Evolutionary conservation across 2,888 invertebrate genomes (phyloP).

Genomic region (Anorthoa munda): DNA sequence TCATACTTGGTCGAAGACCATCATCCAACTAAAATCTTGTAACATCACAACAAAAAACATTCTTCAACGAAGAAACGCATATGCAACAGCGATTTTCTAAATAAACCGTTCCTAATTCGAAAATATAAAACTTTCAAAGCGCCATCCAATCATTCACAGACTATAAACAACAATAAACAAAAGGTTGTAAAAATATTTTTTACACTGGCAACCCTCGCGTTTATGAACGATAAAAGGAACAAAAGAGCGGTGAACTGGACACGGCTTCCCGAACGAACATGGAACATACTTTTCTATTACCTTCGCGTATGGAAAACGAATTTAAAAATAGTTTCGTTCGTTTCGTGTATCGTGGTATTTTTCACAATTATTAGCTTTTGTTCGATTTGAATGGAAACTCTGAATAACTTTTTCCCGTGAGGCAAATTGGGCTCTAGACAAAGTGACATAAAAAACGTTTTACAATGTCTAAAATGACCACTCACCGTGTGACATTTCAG

Average conservation of each 20-base stretch:
- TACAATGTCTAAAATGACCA: no score
- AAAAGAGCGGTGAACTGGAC: conserved; percentile 65
- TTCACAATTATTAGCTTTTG: not conserved
- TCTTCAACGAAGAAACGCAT: conserved; percentile 14
- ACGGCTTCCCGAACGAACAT: conserved; percentile 65
- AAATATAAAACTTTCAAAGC: conserved; percentile 49
- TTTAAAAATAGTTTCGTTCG: conserved; percentile 36
- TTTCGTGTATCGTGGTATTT: conserved; percentile 16
- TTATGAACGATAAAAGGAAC: conserved; percentile 67
- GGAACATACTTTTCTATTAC: conserved; percentile 69
- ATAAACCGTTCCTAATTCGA: conserved; percentile 45
- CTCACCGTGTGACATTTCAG: no score
- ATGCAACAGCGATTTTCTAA: conserved; percentile 32
- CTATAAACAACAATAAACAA: conserved; percentile 64
- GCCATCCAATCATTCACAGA: conserved; percentile 57
- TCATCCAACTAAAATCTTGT: not conserved
- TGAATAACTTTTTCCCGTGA: not conserved
- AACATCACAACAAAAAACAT: not conserved
- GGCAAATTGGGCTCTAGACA: no score
- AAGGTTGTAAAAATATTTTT: conserved; percentile 64
- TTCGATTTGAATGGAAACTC: conserved; percentile 4
- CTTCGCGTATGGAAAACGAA: conserved; percentile 47
- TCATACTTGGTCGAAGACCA: not conserved
- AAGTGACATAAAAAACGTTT: no score
- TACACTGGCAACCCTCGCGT: conserved; percentile 65